phyloP scores from a whole-genome alignment of 2,888 invertebrate species.

The Scaptomyza caliginosa region DNA sequence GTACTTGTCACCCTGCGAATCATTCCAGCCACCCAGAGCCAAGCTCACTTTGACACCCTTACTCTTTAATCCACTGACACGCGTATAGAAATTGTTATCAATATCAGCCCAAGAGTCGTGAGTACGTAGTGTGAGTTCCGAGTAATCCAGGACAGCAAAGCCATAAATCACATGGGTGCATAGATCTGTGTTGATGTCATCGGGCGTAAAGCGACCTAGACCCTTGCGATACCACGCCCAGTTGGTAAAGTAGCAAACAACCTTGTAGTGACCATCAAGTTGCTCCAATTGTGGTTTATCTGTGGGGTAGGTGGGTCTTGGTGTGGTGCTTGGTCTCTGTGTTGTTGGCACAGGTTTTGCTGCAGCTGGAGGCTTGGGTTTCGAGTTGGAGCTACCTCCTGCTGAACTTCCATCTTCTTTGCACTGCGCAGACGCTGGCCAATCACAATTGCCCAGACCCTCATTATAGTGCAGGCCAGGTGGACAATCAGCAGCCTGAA shows the following conservation, averaged over 20 bases:
- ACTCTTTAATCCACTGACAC: constrained; percentile 91
- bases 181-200: constrained; percentile 92
- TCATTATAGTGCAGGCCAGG: constrained; percentile 90
- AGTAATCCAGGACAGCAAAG: constrained; percentile 94
- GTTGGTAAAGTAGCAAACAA: constrained; percentile 96
- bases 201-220: constrained; percentile 92
- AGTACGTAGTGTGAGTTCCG: constrained; percentile 90
- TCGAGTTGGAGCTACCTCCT: constrained; percentile 32
- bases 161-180: constrained; percentile 97
- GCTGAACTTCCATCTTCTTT: constrained; percentile 52
- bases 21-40: constrained; percentile 98
- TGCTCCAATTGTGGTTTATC: constrained; percentile 83
- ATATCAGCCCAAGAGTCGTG: constrained; percentile 96
- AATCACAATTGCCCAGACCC: constrained; percentile 88
- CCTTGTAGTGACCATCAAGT: constrained; percentile 89
- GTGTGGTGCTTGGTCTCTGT: constrained; percentile 74
- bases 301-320: constrained; percentile 79
- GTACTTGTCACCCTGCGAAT: constrained; percentile 95
- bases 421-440: constrained; percentile 89
- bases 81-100: constrained; percentile 94
- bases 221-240: constrained; percentile 97
- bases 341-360: constrained; percentile 74
- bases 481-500: constrained; percentile 89
- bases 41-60: constrained; percentile 93
- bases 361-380: constrained; percentile 53